Conservation (phyloP, 2,113 vertebrate genomes). For the Balaeniceps rex region DNA sequence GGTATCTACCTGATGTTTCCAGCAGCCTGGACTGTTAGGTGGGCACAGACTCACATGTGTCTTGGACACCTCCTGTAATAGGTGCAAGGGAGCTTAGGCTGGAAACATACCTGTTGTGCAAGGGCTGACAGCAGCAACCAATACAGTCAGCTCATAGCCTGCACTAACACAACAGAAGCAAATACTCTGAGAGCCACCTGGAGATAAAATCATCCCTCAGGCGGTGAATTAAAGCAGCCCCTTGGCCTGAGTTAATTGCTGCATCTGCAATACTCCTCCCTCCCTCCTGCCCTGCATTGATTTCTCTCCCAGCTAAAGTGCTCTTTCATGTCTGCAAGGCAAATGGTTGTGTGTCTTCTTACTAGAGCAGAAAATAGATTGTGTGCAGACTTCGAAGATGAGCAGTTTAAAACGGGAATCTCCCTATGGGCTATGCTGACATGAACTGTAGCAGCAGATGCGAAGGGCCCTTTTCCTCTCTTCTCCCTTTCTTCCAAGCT, state of each 20-base stretch:
- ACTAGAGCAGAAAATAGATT: constrained; percentile 4
- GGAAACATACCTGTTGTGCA: neutral
- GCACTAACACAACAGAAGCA: neutral
- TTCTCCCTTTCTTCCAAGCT: neutral
- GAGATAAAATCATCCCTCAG: neutral
- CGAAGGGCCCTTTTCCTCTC: neutral
- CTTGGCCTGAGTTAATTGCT: neutral
- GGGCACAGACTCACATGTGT: neutral
- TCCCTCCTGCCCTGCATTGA: neutral
- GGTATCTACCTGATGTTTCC: neutral
- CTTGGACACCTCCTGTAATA: neutral
- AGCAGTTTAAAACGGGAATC: neutral
- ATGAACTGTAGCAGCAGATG: neutral
- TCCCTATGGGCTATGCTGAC: neutral
- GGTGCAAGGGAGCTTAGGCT: neutral
- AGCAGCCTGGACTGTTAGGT: neutral
- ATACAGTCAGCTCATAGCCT: neutral
- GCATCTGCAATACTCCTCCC: neutral
- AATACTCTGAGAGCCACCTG: neutral
- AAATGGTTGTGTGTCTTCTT: neutral
- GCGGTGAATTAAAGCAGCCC: neutral
- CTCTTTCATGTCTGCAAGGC: neutral
- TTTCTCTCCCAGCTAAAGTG: neutral
- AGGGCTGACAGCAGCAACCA: neutral
- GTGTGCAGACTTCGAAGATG: neutral